Evolutionary conservation across 2,888 invertebrate genomes (phyloP).

Genomic region (Machimus rusticus): DNA sequence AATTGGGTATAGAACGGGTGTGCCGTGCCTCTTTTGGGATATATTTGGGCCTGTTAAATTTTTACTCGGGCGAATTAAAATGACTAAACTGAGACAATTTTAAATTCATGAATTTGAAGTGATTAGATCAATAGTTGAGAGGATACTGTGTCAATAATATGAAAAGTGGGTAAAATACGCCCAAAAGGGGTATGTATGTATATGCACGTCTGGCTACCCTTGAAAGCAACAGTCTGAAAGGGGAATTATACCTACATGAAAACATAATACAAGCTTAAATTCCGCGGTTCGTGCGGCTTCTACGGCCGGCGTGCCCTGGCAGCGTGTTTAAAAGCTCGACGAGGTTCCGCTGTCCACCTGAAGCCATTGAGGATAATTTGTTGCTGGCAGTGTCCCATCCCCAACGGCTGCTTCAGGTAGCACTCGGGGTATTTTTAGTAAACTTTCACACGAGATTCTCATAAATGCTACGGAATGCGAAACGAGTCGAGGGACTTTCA

Average conservation of each 20-base stretch:
- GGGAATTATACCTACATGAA: not conserved
- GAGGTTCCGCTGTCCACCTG: not conserved
- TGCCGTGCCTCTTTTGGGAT: too few species aligned
- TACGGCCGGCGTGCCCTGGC: not conserved
- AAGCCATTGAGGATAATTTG: not conserved
- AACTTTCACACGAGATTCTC: constrained; percentile 14
- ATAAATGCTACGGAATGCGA: not conserved
- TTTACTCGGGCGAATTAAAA: too few species aligned
- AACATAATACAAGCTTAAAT: not conserved
- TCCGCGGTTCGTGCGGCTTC: not conserved
- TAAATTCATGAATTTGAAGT: too few species aligned
- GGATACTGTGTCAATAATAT: too few species aligned
- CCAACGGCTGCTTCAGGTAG: not conserved
- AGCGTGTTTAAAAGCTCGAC: not conserved
- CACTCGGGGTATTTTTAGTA: not conserved
- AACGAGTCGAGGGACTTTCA: constrained; percentile 1
- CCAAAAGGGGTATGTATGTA: too few species aligned
- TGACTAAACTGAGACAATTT: too few species aligned
- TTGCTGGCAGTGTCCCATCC: not conserved
- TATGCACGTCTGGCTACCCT: too few species aligned
- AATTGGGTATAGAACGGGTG: too few species aligned
- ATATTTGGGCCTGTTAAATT: too few species aligned
- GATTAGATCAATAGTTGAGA: too few species aligned
- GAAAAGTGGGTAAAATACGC: too few species aligned
- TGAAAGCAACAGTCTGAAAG: not conserved